A percentile compares a stretch with the other conserved stretches of the same genome.
Evolutionary conservation across 2,797 vertebrate species (phyloP).

Genomic region (Acanthornis magna): DNA sequence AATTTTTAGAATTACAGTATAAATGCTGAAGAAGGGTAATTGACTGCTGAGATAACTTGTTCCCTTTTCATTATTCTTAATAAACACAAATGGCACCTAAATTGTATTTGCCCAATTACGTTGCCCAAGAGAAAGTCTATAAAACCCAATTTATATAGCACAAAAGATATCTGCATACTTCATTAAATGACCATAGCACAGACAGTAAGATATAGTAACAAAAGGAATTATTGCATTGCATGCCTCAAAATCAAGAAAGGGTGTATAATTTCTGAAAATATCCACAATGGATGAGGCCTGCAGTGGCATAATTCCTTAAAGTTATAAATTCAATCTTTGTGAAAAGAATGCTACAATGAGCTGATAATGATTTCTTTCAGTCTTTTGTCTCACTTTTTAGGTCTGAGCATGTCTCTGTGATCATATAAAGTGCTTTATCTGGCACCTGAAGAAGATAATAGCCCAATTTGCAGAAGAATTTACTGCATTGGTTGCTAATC

Average conservation of each 20-base stretch:
- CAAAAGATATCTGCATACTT: neutral
- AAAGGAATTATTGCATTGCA: neutral
- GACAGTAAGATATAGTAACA: neutral
- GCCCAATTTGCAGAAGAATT: neutral
- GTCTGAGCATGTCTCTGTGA: neutral
- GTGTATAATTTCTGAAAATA: neutral
- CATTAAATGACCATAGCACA: neutral
- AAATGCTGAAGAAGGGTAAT: neutral
- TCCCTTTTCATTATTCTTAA: constrained; percentile 27
- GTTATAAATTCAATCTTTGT: neutral
- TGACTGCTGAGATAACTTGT: constrained; percentile 1
- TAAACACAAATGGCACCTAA: neutral
- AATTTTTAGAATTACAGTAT: neutral
- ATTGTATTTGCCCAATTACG: neutral
- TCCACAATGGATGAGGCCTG: neutral
- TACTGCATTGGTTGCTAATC: neutral
- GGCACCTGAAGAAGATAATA: neutral
- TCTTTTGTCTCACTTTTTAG: neutral
- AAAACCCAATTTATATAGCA: neutral
- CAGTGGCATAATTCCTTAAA: neutral
- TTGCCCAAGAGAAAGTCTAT: neutral
- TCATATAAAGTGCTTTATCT: neutral
- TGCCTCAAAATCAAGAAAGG: neutral
- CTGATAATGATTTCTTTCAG: neutral
- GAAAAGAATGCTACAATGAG: neutral